A percentile compares a stretch with the other conserved stretches of the same genome.
Evolutionary conservation across 2,797 vertebrate species (phyloP).

Genomic region (Otolemur crassicaudatus): DNA sequence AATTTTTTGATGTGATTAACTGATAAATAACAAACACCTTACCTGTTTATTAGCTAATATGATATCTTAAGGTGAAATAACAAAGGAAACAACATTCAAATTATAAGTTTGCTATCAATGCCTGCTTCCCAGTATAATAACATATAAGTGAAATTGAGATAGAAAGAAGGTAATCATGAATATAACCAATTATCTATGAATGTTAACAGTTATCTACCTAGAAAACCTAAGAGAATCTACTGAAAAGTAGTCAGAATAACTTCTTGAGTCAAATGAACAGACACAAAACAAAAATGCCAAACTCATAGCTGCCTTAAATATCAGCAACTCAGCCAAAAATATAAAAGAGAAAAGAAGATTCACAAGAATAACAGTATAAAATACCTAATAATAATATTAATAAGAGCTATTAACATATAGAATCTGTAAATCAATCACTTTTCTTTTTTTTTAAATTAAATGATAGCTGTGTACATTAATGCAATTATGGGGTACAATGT

Average conservation of each 20-base stretch:
- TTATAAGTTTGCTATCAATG: not conserved
- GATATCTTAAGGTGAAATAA: constrained; percentile 1
- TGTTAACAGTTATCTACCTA: not conserved
- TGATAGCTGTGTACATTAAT: no score
- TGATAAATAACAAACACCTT: not conserved
- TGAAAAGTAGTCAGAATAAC: not conserved
- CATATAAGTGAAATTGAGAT: not conserved
- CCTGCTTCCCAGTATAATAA: not conserved
- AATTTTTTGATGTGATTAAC: constrained; percentile 43
- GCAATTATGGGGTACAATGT: no score
- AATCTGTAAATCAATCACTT: not conserved
- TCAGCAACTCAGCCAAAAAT: not conserved
- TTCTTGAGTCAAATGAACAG: constrained; percentile 6
- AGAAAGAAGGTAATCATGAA: not conserved
- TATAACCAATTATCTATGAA: not conserved
- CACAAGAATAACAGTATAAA: constrained; percentile 4
- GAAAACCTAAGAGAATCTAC: not conserved
- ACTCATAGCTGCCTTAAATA: not conserved
- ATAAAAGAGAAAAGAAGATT: not conserved
- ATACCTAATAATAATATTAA: not conserved
- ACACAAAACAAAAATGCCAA: constrained; percentile 14
- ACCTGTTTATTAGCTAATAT: not conserved
- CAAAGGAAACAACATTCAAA: constrained; percentile 27
- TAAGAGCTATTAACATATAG: not conserved
- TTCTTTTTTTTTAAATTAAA: not conserved